phyloP scores from a whole-genome alignment of 2,113 vertebrate species.

The Lophura nycthemera region DNA sequence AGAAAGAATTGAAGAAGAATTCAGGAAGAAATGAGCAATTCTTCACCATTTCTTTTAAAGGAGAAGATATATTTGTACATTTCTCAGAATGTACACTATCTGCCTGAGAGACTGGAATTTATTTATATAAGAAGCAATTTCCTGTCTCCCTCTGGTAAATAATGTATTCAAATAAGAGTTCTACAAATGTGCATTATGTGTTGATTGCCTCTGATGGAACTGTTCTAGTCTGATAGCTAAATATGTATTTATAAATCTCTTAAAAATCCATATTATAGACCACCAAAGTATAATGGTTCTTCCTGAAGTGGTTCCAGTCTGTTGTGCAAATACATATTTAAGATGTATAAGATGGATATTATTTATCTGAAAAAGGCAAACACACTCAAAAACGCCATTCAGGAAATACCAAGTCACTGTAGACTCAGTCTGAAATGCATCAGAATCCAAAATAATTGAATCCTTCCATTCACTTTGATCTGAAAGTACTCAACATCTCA shows the following conservation, averaged over 20 bases:
- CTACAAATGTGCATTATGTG: neutral
- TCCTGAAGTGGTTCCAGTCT: neutral
- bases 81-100: neutral
- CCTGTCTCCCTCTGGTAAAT: neutral
- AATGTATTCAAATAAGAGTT: neutral
- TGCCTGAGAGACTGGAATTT: neutral
- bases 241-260: neutral
- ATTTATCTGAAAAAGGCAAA: neutral
- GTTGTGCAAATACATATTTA: neutral
- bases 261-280: neutral
- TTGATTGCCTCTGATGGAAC: neutral
- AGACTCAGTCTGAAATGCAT: neutral
- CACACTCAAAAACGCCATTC: neutral
- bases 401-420: neutral
- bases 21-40: neutral
- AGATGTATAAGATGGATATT: neutral
- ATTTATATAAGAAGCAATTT: conserved; percentile 20
- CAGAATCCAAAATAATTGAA: neutral
- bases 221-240: neutral
- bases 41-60: neutral
- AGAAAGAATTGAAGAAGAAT: neutral
- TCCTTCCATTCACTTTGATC: neutral
- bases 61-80: neutral
- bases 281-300: neutral
- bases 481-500: neutral